Evolutionary conservation across 2,113 vertebrate species (phyloP).

Genomic region (Plecotus auritus): DNA sequence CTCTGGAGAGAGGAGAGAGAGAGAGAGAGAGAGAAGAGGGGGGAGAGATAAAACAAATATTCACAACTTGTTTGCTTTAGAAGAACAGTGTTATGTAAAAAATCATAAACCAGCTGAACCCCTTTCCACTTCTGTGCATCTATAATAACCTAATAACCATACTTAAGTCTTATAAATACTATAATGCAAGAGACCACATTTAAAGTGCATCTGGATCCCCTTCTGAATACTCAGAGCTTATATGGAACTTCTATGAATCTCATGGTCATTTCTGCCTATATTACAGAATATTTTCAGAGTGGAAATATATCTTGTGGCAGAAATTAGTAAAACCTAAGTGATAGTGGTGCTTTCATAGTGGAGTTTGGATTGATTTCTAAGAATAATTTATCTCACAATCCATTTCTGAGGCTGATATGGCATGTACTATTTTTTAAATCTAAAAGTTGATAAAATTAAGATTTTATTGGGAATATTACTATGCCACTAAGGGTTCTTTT

Average conservation of each 20-base stretch:
- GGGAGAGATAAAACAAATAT: neutral
- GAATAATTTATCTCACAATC: no score
- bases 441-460: no score
- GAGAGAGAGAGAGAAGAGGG: neutral
- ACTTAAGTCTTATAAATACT: neutral
- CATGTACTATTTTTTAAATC: no score
- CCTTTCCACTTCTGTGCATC: neutral
- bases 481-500: neutral
- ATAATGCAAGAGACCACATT: neutral
- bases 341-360: neutral
- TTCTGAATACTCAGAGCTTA: neutral
- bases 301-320: neutral
- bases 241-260: neutral
- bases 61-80: neutral
- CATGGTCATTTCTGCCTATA: neutral
- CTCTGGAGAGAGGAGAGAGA: neutral
- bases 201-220: neutral
- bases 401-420: no score
- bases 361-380: conserved; percentile 9
- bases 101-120: neutral
- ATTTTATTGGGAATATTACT: no score
- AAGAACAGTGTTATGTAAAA: neutral
- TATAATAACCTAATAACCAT: neutral
- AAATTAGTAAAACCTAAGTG: neutral
- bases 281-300: neutral